Evolutionary conservation across 2,888 invertebrate genomes (phyloP).

Genomic region (Microplitis manilae): DNA sequence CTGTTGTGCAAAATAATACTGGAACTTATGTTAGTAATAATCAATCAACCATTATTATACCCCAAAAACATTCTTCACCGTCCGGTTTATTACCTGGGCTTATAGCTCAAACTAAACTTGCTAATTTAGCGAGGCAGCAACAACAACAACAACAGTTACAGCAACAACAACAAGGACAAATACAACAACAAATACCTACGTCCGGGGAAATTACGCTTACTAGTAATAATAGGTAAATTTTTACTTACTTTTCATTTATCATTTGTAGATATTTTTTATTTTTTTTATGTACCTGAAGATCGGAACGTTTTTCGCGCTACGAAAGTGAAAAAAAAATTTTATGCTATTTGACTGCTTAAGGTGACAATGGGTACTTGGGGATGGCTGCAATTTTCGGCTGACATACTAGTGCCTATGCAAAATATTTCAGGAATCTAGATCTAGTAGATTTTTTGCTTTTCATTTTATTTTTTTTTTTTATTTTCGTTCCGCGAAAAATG

Average conservation of each 20-base stretch:
- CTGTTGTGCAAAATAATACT: conserved; percentile 43
- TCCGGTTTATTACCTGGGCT: conserved; percentile 67
- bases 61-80: conserved; percentile 68
- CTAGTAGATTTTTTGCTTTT: too few relatives aligned
- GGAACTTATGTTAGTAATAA: conserved; percentile 54
- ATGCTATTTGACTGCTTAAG: too few relatives aligned
- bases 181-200: conserved; percentile 65
- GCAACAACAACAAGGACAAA: conserved; percentile 57
- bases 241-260: conserved; percentile 23
- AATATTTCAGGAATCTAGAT: too few relatives aligned
- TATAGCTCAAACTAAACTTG: conserved; percentile 67
- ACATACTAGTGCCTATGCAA: too few relatives aligned
- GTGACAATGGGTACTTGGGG: too few relatives aligned
- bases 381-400: too few relatives aligned
- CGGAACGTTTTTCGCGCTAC: too few relatives aligned
- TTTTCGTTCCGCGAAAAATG: too few relatives aligned
- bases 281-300: too few relatives aligned
- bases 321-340: too few relatives aligned
- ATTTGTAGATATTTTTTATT: too few relatives aligned
- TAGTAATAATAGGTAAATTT: conserved; percentile 73
- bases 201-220: conserved; percentile 75
- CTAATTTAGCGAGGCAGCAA: conserved; percentile 66
- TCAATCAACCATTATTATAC: conserved; percentile 65
- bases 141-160: conserved; percentile 59
- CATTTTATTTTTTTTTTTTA: too few relatives aligned